Evolutionary conservation across 2,113 vertebrate species (phyloP), one percentile per base, ranked within the genome.

Genomic region (Oreochromis tanganicae): DNA sequence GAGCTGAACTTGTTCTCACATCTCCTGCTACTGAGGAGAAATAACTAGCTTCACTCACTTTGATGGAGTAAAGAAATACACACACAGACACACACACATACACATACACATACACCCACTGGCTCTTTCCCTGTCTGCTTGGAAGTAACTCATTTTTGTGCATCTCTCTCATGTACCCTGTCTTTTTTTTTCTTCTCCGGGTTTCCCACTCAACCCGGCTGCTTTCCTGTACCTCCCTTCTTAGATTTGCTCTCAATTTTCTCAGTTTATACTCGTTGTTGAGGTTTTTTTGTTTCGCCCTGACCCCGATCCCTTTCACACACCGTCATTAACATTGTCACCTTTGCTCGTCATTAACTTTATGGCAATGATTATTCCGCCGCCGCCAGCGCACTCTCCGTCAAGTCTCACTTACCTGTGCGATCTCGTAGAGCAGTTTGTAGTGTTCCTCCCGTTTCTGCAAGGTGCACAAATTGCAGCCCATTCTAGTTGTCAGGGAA

Each of bases 401-500:
- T 36, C 9, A 46, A 36, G 57, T 75, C 80, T 82, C 78, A 86
- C 98, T 98, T 96, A 99, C 98, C 98, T 99, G 98, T 93, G 98
- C 98, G 94, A 99, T 98, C 98, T 99, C 98, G 93, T 99, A 99
- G 56, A 99, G 98, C 97, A 99, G 97, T 98, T 98, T 98, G 97
- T 99, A 99, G 97, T 98, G 98, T 92, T 99, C 98, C 95, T 99
- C 98, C 97, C 98, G 97, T 96, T 98, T 99, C 97, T 98, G 98
- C 96, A 99, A 97, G 96, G 98, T 97, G 97, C 98, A 99, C 96
- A 99, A 97, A 97, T 98, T 99, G 97, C 98, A 99, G 97, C 98
- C 98, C 98, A 99, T 99, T 96, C 97, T 98, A 97, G 96, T 96
- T 96, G 96, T 97, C 96, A 95, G 95, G 93, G 95, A 94, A 94